Percentiles rank a stretch among this genome's conserved stretches.
Evolutionary conservation across 2,797 vertebrate genomes (phyloP).

Genomic region (Xenopus petersii): DNA sequence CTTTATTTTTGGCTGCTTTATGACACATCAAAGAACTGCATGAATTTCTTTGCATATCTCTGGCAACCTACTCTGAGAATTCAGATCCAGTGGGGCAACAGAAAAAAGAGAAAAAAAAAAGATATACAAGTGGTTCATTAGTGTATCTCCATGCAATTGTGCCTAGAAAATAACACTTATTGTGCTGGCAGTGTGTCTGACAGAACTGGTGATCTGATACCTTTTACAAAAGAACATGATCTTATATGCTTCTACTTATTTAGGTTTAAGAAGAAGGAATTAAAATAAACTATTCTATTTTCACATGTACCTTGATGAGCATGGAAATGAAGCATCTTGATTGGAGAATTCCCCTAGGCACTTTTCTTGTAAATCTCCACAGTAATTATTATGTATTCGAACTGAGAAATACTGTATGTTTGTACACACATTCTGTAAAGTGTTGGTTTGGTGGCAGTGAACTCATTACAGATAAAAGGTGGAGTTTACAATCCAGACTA

Average conservation of each 20-base stretch:
- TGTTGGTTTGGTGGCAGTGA: constrained; percentile 49
- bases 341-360: constrained; percentile 28
- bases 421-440: constrained; percentile 30
- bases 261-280: constrained; percentile 34
- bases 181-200: constrained; percentile 6
- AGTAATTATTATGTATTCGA: constrained; percentile 45
- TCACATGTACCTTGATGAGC: constrained; percentile 46
- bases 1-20: too few species aligned
- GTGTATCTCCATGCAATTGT: constrained; percentile 7
- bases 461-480: constrained; percentile 78
- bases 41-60: too few species aligned
- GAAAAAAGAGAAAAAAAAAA: too few species aligned
- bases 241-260: constrained; percentile 20
- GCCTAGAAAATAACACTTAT: constrained; percentile 5
- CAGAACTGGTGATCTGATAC: constrained; percentile 23
- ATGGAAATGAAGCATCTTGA: constrained; percentile 45
- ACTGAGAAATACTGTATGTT: constrained; percentile 30
- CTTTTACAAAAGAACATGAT: constrained; percentile 16
- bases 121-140: constrained; percentile 22
- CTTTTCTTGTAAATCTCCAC: constrained; percentile 16
- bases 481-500: constrained; percentile 71
- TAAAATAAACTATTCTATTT: constrained; percentile 48
- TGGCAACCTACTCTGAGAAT: too few species aligned
- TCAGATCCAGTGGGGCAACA: too few species aligned
- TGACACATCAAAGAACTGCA: too few species aligned